A percentile compares a stretch with the other conserved stretches of the same genome.
Evolutionary conservation across 1,140 invertebrate genomes (phyloP).

Genomic region (Palaemon carinicauda): DNA sequence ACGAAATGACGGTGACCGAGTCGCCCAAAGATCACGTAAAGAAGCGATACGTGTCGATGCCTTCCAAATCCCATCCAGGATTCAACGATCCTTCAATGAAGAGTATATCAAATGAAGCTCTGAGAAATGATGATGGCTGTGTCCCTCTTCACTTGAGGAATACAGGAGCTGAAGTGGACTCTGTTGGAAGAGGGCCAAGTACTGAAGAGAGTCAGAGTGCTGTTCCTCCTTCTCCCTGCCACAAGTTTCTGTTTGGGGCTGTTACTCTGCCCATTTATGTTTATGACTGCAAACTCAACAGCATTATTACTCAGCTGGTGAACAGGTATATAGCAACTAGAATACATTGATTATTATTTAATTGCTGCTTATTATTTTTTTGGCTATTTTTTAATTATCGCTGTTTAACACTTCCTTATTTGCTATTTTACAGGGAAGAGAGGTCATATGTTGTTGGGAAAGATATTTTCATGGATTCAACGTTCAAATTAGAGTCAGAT

Average conservation of each 20-base stretch:
- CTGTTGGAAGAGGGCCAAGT: background rate
- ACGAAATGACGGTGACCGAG: background rate
- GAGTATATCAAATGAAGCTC: constrained; percentile 36
- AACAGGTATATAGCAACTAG: constrained; percentile 65
- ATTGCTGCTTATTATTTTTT: background rate
- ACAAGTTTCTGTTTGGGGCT: constrained; percentile 60
- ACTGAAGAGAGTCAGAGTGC: constrained; percentile 17
- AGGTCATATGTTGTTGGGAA: constrained; percentile 33
- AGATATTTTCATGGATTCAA: constrained; percentile 65
- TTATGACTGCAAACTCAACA: constrained; percentile 74
- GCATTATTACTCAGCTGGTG: constrained; percentile 71
- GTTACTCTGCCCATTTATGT: constrained; percentile 74
- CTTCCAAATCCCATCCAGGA: constrained; percentile 34
- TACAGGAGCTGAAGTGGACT: background rate
- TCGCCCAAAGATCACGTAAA: constrained; percentile 18
- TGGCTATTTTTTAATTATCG: background rate
- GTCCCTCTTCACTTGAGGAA: constrained; percentile 22
- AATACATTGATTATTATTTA: constrained; percentile 52
- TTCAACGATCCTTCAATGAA: background rate
- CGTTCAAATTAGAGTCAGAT: constrained; percentile 61
- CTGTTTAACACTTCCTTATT: background rate
- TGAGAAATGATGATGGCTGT: constrained; percentile 34
- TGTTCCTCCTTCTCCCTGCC: background rate
- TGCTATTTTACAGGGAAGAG: constrained; percentile 15
- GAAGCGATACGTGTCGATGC: constrained; percentile 54